Evolutionary conservation across 2,888 invertebrate genomes (phyloP).

Genomic region (Plagiodera versicolora): DNA sequence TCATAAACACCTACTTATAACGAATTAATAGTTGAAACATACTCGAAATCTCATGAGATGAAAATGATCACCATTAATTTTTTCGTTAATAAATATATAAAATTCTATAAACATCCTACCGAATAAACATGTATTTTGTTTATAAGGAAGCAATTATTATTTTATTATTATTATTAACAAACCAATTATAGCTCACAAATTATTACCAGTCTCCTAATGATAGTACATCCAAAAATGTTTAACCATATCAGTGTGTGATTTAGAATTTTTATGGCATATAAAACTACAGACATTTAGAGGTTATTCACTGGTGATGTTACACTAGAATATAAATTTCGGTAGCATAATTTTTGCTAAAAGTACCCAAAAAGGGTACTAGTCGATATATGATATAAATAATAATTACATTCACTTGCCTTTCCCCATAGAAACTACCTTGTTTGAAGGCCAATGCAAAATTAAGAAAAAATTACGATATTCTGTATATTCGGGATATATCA

Average conservation of each 20-base stretch:
- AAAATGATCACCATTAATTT: background rate
- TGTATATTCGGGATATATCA: too few relatives aligned
- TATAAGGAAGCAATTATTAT: background rate
- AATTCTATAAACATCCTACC: background rate
- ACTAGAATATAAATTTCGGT: slow-evolving; percentile 1
- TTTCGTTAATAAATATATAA: background rate
- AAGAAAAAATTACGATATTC: too few relatives aligned
- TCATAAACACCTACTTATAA: too few relatives aligned
- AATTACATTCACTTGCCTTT: too few relatives aligned
- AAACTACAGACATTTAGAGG: background rate
- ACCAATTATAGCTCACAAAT: background rate
- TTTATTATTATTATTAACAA: background rate
- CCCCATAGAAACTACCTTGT: too few relatives aligned
- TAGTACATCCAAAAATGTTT: background rate
- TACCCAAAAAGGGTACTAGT: too few relatives aligned
- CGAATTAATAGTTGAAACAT: background rate
- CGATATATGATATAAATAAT: too few relatives aligned
- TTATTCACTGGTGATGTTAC: background rate
- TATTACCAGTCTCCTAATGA: background rate
- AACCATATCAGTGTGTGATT: background rate
- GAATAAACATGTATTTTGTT: background rate
- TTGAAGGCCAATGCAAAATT: too few relatives aligned
- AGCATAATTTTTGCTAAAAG: background rate
- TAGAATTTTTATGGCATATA: background rate
- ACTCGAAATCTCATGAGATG: background rate